These are phyloP conservation scores for Cyprinodon brontotheroides DNA, from an alignment of 2,113 vertebrate genomes.

Conservation along the genomic window DNA sequence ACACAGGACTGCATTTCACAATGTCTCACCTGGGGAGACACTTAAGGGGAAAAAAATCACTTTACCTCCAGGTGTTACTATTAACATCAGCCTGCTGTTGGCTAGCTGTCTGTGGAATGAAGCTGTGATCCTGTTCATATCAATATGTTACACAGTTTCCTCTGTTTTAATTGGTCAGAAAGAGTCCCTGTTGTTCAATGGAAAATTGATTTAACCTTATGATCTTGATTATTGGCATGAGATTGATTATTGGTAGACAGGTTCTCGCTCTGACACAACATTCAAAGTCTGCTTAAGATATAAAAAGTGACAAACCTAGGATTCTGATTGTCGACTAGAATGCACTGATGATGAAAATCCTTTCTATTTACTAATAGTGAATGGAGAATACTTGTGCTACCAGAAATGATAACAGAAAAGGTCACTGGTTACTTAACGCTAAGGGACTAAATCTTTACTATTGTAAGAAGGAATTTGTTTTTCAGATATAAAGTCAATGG, in stretches of 20 bases:
- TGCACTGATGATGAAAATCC: not conserved
- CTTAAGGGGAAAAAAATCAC: constrained; percentile 6
- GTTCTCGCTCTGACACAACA: not conserved
- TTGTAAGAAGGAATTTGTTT: not conserved
- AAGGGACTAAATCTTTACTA: not conserved
- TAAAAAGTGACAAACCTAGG: not conserved
- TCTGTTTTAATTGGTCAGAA: constrained; percentile 73
- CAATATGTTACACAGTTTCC: constrained; percentile 32
- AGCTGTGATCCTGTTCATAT: not conserved
- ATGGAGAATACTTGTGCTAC: not conserved
- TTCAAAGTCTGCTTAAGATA: constrained; percentile 3
- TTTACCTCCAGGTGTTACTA: constrained; percentile 19
- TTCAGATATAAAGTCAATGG: too few species aligned
- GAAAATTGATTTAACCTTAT: too few species aligned
- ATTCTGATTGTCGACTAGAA: not conserved
- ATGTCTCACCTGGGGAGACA: constrained; percentile 53
- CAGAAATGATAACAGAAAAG: not conserved
- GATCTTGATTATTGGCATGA: constrained; percentile 45
- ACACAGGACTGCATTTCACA: constrained; percentile 20
- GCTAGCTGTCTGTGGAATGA: constrained; percentile 34
- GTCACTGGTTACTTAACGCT: not conserved
- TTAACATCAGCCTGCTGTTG: constrained; percentile 53
- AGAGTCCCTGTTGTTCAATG: constrained; percentile 63
- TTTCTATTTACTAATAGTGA: not conserved
- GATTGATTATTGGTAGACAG: constrained; percentile 37